These are phyloP conservation scores for Globicephala melas DNA, from an alignment of 2,113 vertebrate genomes.

Conservation along the genomic window DNA sequence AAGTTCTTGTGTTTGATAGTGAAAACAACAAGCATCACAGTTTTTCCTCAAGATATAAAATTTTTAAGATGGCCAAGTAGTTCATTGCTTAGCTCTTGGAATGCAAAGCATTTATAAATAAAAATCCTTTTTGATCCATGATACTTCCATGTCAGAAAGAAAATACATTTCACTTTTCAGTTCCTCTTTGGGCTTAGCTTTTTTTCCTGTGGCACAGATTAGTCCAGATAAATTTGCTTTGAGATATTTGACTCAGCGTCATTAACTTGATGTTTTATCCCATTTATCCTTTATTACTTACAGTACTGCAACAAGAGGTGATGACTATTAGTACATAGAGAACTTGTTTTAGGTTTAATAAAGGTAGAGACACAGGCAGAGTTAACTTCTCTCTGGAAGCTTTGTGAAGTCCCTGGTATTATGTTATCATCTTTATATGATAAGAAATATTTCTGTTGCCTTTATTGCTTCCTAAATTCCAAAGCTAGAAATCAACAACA, in stretches of 20 bases:
- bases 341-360: not conserved
- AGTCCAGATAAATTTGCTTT: not conserved
- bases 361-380: not conserved
- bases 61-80: not conserved
- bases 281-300: not conserved
- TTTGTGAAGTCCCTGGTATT: not conserved
- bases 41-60: not conserved
- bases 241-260: not conserved
- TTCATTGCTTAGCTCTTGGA: not conserved
- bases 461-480: not conserved
- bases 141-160: not conserved
- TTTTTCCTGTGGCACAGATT: not conserved
- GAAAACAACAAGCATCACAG: accelerated
- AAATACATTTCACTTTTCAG: not conserved
- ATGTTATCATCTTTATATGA: not conserved
- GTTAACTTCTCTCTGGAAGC: not conserved
- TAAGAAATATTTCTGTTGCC: not conserved
- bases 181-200: not conserved
- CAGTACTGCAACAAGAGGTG: not conserved
- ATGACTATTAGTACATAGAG: not conserved
- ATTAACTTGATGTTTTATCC: not conserved
- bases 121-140: not conserved
- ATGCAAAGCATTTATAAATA: not conserved
- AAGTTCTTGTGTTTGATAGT: not conserved
- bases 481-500: not conserved